Evolutionary conservation across 1,140 invertebrate genomes (phyloP), one percentile per base, ranked within the genome.

Genomic region (Heliconius eleuchia): DNA sequence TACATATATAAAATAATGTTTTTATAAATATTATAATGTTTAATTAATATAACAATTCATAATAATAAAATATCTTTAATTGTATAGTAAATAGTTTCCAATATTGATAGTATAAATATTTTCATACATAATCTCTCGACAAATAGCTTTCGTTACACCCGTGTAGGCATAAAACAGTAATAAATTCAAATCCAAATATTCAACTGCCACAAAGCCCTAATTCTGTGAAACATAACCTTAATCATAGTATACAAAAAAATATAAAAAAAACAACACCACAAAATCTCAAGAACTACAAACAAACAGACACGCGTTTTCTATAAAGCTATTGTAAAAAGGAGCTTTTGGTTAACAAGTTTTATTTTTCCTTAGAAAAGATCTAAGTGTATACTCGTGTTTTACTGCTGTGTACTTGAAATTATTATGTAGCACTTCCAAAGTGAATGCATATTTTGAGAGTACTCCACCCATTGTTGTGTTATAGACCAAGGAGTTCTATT

Each of bases 361-460:
- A 83, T 81, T 80, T 75, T 52, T 81, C 76, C 52, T 73, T 75
- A 16, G 66, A 80, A 80, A 83, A 76, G 72, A 83, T 79, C 70
- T 79, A 74, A 83, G 80, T 80, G 78, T 81, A 50, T 78, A 78
- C 76, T 66, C 80, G 76, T 73, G 78, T 82, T 82, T 78, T 80
- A 82, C 80, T 82, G 79, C 75, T n/a, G 71, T 74, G 77, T 79
- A 66, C 78, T 83, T 81, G 57, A 81, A 77, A 78, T 83, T 77
- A 79, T 83, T 80, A 73, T 76, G 76, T 76, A 70, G 73, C 72
- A 72, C 75, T 79, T 82, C 73, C 74, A 72, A 76, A 76, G 72
- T 66, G 60, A 75, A 73, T 81, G 73, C 80, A 81, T 81, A 81
- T 81, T 81, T 81, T 75, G 34, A 57, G 73, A 74, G 73, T 74